Evolutionary conservation across 2,797 vertebrate genomes (phyloP), one percentile per base, ranked within the genome.

Genomic region (Cryptoprocta ferox): DNA sequence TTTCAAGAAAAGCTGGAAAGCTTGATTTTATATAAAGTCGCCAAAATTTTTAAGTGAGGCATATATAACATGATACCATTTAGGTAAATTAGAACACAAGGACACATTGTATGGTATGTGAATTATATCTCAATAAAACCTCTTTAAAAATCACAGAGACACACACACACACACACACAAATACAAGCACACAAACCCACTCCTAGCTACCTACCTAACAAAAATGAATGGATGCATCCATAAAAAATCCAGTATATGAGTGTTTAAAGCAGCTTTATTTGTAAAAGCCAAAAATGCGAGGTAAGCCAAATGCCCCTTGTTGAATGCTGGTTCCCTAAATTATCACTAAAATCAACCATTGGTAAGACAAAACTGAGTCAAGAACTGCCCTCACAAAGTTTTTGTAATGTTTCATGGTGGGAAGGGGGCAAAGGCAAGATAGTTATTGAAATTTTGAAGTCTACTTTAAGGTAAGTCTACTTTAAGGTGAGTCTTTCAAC

Each of bases 281-380:
- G 13, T 84, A 96, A 95, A 90, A 97, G 11, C 24, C 5, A 68
- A 19, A 73, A 42, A 42, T 42, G 11, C 75, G 45, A 95, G 86
- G 83, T 12, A 96, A 89, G 37, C 5, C 48, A 81, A 73, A 76
- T 45, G 14, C 21, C 32, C 16, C 70, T 89, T 35, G 3, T 89
- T 73, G 48, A 92, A 75, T 21, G 28, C 63, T 94, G 66, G 8
- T 70, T 92, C 26, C 71, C 45, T 82, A 68, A n/a, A 14, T 32
- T 50, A 71, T 78, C 18, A 28, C 32, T 26, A 37, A 73, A 50
- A n/a, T 63, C 28, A 48, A 21, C 21, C 16, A 5, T 5, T 70
- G 12, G 28, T 70, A 56, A 92, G 37, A 83, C n/a, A 61, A 70
- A 50, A 48, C 6, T 37, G 10, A 75, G 28, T 86, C 30, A 65